Evolutionary conservation across 1,140 invertebrate genomes (phyloP).

Genomic region (Pseudomyrmex cubaensis): DNA sequence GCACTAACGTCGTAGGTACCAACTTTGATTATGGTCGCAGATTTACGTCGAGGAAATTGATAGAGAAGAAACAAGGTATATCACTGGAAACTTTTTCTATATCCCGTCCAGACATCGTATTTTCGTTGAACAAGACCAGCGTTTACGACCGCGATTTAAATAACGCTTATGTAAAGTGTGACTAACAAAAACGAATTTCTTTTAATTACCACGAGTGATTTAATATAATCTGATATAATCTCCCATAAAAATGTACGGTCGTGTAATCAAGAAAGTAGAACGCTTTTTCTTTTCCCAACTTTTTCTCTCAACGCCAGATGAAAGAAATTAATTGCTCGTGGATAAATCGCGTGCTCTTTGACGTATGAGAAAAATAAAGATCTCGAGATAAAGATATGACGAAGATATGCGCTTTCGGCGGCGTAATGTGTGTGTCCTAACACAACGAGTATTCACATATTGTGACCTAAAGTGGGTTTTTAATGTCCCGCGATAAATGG

Average conservation of each 20-base stretch:
- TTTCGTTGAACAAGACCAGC: constrained; percentile 11
- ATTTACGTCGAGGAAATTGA: constrained; percentile 71
- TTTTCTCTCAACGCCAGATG: not conserved
- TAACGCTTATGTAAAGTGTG: constrained; percentile 11
- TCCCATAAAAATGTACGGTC: not conserved
- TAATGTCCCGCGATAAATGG: constrained; percentile 66
- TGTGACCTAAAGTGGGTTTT: constrained; percentile 66
- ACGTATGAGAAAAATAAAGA: not conserved
- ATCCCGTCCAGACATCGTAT: not conserved
- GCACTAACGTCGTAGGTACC: constrained; percentile 19
- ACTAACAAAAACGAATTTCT: constrained; percentile 23
- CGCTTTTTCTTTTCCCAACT: not conserved
- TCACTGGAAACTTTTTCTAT: constrained; percentile 54
- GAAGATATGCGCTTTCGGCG: constrained; percentile 39
- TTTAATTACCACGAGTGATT: constrained; percentile 40
- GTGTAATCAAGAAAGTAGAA: not conserved
- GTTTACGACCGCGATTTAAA: not conserved
- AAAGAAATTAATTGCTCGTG: constrained; percentile 6
- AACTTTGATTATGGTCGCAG: constrained; percentile 69
- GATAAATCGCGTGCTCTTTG: not conserved
- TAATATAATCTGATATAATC: constrained; percentile 27
- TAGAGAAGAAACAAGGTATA: constrained; percentile 62
- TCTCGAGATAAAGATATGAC: constrained; percentile 9
- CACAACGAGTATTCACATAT: constrained; percentile 5
- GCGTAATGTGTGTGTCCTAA: not conserved